Evolutionary conservation across 2,113 vertebrate species (phyloP), one percentile per base, ranked within the genome.

Genomic region (Asarcornis scutulata): DNA sequence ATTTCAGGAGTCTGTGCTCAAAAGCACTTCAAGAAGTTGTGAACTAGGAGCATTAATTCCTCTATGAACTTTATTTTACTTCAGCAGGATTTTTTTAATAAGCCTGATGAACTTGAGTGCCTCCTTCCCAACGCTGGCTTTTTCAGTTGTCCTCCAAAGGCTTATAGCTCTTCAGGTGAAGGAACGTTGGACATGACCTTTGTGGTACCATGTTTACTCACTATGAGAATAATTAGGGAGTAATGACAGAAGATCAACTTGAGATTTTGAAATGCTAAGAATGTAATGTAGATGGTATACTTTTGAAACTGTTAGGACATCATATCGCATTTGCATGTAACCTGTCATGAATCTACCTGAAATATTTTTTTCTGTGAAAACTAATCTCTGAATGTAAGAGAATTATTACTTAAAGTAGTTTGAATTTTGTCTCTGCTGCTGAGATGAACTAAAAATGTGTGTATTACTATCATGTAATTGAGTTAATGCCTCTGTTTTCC

Each of bases 401-500:
- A 59, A 59, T 67, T 90, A 93, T 83, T 92, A 83, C 94, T 89
- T 95, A 84, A 42, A 89, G 75, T 96, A 96, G 69, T 98, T 88
- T 96, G 77, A 94, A 67, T 75, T 86, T 91, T 83, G 86, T 89
- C 60, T 79, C 91, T 96, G 94, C 95, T 97, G 94, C 95, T 98
- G 97, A 94, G 91, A 94, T 92, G 92, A 97, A 93, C 87, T 92
- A 94, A 87, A 96, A 91, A 58, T 53, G n/a, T 17, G 34, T 80
- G 36, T 23, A 3, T 42, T 83, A 17, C 42, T 87, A 56, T 60
- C 38, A 14, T 88, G 44, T 21, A 38, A 56, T 55, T 83, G 31
- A 25, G 7, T 76, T 38, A 40, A 80, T 31, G 59, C 90, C 92
- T 84, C n/a, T 89, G 63, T 59, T 96, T 87, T 91, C 27, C 69